These are phyloP conservation scores for Morone saxatilis DNA, from an alignment of 2,113 vertebrate species.

Conservation along the genomic window DNA sequence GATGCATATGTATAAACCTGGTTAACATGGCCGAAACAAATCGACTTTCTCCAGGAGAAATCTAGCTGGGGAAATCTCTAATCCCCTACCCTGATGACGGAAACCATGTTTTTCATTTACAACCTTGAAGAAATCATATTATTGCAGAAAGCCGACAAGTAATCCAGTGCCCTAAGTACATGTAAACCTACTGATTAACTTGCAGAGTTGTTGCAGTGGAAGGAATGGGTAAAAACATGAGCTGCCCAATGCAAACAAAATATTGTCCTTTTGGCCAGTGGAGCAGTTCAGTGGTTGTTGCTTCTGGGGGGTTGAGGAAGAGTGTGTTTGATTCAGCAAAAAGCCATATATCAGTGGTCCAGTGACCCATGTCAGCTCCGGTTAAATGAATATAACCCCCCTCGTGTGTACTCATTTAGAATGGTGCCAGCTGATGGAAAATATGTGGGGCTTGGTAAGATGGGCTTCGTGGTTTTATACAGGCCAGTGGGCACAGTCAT, in stretches of 20 bases:
- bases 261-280: constrained; percentile 19
- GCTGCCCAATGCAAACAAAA: constrained; percentile 14
- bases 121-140: not conserved
- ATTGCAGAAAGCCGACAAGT: no score
- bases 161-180: no score
- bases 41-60: not conserved
- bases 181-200: not conserved
- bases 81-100: not conserved
- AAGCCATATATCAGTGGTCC: constrained; percentile 31
- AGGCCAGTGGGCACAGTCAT: constrained; percentile 61
- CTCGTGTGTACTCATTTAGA: constrained; percentile 50
- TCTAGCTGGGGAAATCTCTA: not conserved
- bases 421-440: constrained; percentile 59
- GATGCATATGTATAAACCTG: not conserved
- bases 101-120: not conserved
- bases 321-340: constrained; percentile 39
- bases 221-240: not conserved
- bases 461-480: constrained; percentile 31
- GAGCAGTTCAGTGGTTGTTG: constrained; percentile 1
- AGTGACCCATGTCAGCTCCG: constrained; percentile 11
- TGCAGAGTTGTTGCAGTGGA: not conserved
- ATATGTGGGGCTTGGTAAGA: constrained; percentile 7
- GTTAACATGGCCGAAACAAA: not conserved
- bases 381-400: constrained; percentile 21
- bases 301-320: not conserved